Evolutionary conservation across 2,797 vertebrate genomes (phyloP), one percentile per base, ranked within the genome.

Genomic region (Podarcis lilfordi): DNA sequence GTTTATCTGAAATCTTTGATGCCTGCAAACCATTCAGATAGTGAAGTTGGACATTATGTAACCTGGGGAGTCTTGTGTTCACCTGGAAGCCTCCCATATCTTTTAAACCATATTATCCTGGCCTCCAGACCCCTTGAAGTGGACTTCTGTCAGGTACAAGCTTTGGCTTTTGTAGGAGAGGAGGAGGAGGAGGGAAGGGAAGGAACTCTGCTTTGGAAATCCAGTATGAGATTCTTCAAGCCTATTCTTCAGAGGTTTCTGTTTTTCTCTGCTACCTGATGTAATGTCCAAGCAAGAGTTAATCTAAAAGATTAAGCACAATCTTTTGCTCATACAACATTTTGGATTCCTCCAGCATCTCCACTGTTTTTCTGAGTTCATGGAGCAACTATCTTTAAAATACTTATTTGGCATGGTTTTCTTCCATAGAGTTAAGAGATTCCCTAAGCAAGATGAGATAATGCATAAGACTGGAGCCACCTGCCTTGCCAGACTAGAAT

Each of bases 31-130:
- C 27, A 35, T 23, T 85, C 50, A 29, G 40, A 50, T 3, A 80
- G 11, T 9, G 35, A 66, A 35, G 29, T 13, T 43, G 50, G 43
- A 59, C 19, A 61, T 79, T 37, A 45, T 40, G 27, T 61, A 40
- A 37, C 74, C 29, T 29, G 10, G 8, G 45, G 27, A 78, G 11
- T 55, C n/a, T 75, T 64, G 10, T 50, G 7, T 76, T 45, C 78
- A 69, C 21, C 32, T 77, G 66, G 69, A 66, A 75, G 81, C 29
- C 69, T 32, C 0, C 45, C 0, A 37, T 0, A 0, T 40, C 3
- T 0, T 3, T 17, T 64, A 17, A 9, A 11, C 0, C 9, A 13
- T 23, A 0, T 40, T 78, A 0, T 11, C 1, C 23, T 0, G 77
- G 50, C 83, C 50, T 82, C 45, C 68, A 23, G 25, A 59, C 25